phyloP scores from a whole-genome alignment of 1,140 invertebrate species.

The Pogonomyrmex barbatus region DNA sequence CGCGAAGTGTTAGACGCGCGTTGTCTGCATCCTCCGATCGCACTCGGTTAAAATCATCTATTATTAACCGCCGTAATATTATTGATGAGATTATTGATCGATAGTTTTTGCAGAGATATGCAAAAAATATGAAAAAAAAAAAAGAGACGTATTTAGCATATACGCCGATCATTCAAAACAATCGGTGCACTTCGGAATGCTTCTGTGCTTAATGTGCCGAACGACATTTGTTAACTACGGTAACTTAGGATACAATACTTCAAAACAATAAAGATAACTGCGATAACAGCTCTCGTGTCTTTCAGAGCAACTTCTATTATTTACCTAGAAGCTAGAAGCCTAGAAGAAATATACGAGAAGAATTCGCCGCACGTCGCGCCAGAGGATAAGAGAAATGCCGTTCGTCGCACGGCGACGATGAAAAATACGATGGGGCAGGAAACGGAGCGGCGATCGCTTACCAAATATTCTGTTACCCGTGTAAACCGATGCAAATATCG shows the following conservation, averaged over 20 bases:
- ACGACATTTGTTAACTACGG: not conserved
- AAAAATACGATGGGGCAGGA: conserved; percentile 3
- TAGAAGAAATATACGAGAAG: not conserved
- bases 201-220: not conserved
- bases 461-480: conserved; percentile 57
- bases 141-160: not conserved
- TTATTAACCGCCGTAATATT: not conserved
- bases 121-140: not conserved
- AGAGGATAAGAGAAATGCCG: conserved; percentile 10
- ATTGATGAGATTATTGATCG: not conserved
- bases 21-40: not conserved
- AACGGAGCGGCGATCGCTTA: conserved; percentile 34
- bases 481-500: conserved; percentile 67
- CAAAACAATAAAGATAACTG: not conserved
- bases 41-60: not conserved
- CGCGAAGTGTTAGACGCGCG: not conserved
- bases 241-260: not conserved
- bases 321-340: not conserved
- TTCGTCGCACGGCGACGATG: conserved; percentile 14
- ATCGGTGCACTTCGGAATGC: not conserved
- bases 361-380: conserved; percentile 20
- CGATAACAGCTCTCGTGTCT: not conserved
- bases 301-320: not conserved
- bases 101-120: not conserved
- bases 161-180: not conserved